These are phyloP conservation scores for Eupithecia exiguata DNA, from an alignment of 2,888 invertebrate genomes.

Conservation along the genomic window DNA sequence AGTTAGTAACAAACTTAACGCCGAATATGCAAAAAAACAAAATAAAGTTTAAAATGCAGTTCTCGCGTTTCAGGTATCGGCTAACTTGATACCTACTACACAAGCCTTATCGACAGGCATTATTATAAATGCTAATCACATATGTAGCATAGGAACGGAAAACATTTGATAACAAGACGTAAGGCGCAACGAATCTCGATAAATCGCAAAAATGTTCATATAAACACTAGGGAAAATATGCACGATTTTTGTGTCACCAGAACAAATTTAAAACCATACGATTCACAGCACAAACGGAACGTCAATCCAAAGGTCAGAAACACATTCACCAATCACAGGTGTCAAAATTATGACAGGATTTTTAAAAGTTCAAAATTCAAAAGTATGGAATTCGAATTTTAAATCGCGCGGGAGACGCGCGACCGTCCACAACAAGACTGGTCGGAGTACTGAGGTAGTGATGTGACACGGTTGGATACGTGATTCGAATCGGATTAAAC, in stretches of 20 bases:
- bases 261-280: constrained; percentile 57
- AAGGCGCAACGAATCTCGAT: constrained; percentile 33
- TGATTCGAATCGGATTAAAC: constrained; percentile 38
- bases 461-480: constrained; percentile 52
- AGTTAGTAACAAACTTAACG: background rate
- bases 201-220: constrained; percentile 26
- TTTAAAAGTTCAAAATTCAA: constrained; percentile 21
- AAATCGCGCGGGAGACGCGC: constrained; percentile 50
- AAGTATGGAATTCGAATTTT: constrained; percentile 26
- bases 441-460: constrained; percentile 68
- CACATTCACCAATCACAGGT: constrained; percentile 26
- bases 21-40: background rate
- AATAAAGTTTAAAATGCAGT: background rate
- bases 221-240: constrained; percentile 24
- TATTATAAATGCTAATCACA: constrained; percentile 35
- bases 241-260: constrained; percentile 56
- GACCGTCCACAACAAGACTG: constrained; percentile 60
- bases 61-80: constrained; percentile 4
- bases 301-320: constrained; percentile 33
- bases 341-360: constrained; percentile 20
- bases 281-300: constrained; percentile 33
- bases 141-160: constrained; percentile 36
- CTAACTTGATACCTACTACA: constrained; percentile 13
- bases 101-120: constrained; percentile 30
- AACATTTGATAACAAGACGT: constrained; percentile 34